Conservation (phyloP, 1,140 invertebrate species). For the Probaryconus sp. region DNA sequence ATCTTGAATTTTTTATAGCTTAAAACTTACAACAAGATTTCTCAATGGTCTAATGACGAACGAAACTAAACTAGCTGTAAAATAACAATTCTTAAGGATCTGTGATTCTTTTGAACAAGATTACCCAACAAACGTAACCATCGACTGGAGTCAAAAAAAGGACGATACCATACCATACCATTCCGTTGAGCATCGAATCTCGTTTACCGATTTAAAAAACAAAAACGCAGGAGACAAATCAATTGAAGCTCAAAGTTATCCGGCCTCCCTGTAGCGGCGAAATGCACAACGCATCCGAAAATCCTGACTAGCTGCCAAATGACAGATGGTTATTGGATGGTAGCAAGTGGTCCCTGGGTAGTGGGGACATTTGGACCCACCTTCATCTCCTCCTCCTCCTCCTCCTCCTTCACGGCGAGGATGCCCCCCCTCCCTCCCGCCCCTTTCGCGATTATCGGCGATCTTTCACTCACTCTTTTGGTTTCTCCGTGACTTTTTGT, state of each 20-base stretch:
- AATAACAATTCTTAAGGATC: too few species aligned
- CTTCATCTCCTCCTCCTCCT: constrained; percentile 52
- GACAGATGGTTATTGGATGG: constrained; percentile 66
- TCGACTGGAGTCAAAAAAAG: too few species aligned
- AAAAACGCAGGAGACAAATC: constrained; percentile 22
- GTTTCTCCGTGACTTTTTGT: constrained; percentile 34
- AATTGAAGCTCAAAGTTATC: constrained; percentile 24
- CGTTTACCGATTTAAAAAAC: constrained; percentile 7
- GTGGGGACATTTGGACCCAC: constrained; percentile 63
- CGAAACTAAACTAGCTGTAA: too few species aligned
- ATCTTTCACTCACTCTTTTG: constrained; percentile 54
- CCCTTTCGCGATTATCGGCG: constrained; percentile 19
- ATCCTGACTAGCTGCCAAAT: constrained; percentile 60
- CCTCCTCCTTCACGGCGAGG: neutral
- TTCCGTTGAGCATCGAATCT: constrained; percentile 1
- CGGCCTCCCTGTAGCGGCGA: constrained; percentile 5
- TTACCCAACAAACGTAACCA: too few species aligned
- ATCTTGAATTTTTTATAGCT: too few species aligned
- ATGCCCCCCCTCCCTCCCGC: constrained; percentile 6
- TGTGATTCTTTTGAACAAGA: too few species aligned
- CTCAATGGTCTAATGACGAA: too few species aligned
- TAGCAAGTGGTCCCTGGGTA: constrained; percentile 32
- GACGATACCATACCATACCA: neutral
- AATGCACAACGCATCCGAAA: constrained; percentile 36
- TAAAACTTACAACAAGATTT: too few species aligned